These are phyloP conservation scores for Argya squamiceps DNA, from an alignment of 2,797 vertebrate species.

Conservation along the genomic window DNA sequence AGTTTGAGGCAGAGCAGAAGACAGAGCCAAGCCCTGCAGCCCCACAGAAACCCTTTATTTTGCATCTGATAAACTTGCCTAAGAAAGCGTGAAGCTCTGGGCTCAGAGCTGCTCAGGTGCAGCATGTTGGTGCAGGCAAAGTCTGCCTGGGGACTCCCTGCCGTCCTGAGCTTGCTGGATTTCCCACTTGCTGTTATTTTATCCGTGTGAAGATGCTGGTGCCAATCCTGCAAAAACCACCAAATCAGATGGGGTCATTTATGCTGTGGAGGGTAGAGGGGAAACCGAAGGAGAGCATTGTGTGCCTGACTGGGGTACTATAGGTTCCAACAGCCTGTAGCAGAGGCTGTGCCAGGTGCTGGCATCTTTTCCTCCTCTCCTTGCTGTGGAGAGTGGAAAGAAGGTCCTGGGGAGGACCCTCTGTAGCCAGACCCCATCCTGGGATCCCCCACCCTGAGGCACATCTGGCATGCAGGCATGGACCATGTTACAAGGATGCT, in stretches of 20 bases:
- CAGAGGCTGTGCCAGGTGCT: neutral
- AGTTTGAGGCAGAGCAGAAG: neutral
- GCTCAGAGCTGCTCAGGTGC: neutral
- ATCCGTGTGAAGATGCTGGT: conserved; percentile 6
- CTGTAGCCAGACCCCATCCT: neutral
- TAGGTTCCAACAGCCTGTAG: fast-evolving
- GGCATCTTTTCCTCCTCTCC: neutral
- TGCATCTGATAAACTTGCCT: neutral
- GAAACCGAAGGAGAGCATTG: fast-evolving
- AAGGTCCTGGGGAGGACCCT: fast-evolving
- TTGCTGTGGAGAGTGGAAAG: neutral
- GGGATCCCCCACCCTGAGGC: neutral
- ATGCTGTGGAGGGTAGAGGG: neutral
- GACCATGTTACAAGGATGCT: neutral
- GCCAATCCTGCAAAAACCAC: conserved; percentile 21
- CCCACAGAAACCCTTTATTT: conserved; percentile 3
- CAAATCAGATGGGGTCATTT: neutral
- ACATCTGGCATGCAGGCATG: neutral
- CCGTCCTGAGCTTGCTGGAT: fast-evolving
- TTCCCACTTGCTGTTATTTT: neutral
- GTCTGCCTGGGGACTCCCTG: neutral
- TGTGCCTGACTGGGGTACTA: neutral
- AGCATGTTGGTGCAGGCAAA: fast-evolving
- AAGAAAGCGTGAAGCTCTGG: neutral
- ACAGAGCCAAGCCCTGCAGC: neutral